phyloP scores from a whole-genome alignment of 2,888 invertebrate genomes.

The Rhyacophila evoluta region DNA sequence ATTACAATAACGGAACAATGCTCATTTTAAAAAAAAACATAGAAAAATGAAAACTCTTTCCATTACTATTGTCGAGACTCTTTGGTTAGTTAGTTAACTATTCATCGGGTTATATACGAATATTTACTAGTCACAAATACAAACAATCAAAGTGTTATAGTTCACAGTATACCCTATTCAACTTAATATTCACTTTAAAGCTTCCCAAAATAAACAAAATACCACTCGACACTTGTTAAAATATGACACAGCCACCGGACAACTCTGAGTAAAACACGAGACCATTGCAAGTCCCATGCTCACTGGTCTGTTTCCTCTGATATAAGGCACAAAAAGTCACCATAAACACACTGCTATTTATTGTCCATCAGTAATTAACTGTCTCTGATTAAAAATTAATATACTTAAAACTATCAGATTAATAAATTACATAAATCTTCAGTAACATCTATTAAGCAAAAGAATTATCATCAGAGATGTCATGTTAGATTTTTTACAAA shows the following conservation, averaged over 20 bases:
- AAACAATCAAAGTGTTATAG: too few species aligned
- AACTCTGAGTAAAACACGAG: conserved; percentile 35
- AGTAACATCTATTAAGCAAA: not conserved
- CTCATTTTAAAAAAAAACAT: too few species aligned
- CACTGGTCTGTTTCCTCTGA: not conserved
- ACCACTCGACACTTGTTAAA: conserved; percentile 40
- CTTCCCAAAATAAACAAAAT: conserved; percentile 36
- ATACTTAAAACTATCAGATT: conserved; percentile 10
- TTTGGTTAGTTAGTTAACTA: too few species aligned
- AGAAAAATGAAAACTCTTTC: too few species aligned
- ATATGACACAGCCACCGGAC: conserved; percentile 52
- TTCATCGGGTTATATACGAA: too few species aligned
- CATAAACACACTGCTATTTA: not conserved
- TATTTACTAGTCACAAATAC: too few species aligned
- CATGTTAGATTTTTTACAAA: too few species aligned
- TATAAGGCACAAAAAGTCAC: not conserved
- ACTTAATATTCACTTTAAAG: conserved; percentile 34
- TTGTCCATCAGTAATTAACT: not conserved
- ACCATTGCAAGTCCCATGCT: not conserved
- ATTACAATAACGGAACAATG: too few species aligned
- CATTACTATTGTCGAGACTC: too few species aligned
- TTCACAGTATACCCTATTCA: not conserved
- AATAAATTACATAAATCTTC: conserved; percentile 41
- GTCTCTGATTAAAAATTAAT: not conserved
- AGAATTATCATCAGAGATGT: not conserved